These are phyloP conservation scores for Genyomyrus donnyi DNA, from an alignment of 2,113 vertebrate genomes.

Conservation along the genomic window DNA sequence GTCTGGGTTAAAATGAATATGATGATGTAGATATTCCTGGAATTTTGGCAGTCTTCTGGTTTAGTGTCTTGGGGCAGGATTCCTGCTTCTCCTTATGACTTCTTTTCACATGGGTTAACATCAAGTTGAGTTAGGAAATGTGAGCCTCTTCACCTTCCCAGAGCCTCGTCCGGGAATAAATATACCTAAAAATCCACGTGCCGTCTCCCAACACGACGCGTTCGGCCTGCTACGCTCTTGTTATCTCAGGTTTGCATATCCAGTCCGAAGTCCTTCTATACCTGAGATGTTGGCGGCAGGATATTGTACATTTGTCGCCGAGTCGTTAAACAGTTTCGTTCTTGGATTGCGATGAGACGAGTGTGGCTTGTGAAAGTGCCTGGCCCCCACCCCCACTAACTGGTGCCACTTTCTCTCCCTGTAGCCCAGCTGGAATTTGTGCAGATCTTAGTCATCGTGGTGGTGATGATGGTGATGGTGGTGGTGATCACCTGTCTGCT, in stretches of 20 bases:
- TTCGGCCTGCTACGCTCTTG: background rate
- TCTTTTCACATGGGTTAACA: background rate
- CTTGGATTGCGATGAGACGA: background rate
- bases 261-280: background rate
- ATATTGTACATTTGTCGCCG: background rate
- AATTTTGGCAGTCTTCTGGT: background rate
- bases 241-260: background rate
- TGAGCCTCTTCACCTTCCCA: background rate
- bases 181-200: background rate
- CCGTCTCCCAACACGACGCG: background rate
- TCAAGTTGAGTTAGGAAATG: background rate
- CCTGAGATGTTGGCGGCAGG: background rate
- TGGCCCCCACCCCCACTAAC: background rate
- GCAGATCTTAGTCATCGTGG: conserved; percentile 92
- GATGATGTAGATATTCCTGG: background rate
- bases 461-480: conserved; percentile 97
- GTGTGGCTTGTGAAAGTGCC: background rate
- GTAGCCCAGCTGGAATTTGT: conserved; percentile 94
- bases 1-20: background rate
- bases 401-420: background rate
- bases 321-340: background rate
- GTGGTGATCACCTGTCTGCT: conserved; percentile 92
- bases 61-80: background rate
- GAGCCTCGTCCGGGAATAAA: background rate
- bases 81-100: background rate